These are phyloP conservation scores for Acrobasis consociella DNA, from an alignment of 2,888 invertebrate genomes.

Conservation along the genomic window DNA sequence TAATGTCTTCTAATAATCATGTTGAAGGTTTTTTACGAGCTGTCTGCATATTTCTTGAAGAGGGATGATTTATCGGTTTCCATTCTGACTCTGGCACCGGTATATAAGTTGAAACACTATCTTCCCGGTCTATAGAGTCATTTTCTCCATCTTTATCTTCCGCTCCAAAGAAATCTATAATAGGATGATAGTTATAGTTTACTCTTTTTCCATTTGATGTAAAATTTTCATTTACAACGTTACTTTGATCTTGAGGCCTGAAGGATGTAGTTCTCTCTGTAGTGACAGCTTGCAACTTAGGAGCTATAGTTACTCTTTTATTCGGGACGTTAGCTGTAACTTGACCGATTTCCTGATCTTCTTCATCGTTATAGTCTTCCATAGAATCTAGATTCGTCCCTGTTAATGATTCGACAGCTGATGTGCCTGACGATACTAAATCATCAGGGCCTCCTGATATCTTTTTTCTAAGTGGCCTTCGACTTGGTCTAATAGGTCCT, in stretches of 20 bases:
- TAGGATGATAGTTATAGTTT: slow-evolving; percentile 92
- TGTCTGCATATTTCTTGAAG: slow-evolving; percentile 51
- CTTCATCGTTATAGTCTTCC: slow-evolving; percentile 65
- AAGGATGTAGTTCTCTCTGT: slow-evolving; percentile 50
- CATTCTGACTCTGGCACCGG: slow-evolving; percentile 69
- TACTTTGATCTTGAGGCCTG: slow-evolving; percentile 44
- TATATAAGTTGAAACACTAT: slow-evolving; percentile 51
- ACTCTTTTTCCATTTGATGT: slow-evolving; percentile 78
- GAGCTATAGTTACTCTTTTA: slow-evolving; percentile 61
- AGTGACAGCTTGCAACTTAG: slow-evolving; percentile 61
- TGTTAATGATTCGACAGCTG: slow-evolving; percentile 61
- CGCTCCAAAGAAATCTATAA: slow-evolving; percentile 89
- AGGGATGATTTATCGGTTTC: slow-evolving; percentile 72
- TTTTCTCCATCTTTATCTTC: slow-evolving; percentile 56
- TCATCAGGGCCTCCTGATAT: slow-evolving; percentile 68
- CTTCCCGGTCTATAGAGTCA: slow-evolving; percentile 70
- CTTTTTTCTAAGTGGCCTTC: slow-evolving; percentile 74
- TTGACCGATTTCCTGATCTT: slow-evolving; percentile 57
- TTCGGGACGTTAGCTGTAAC: slow-evolving; percentile 42
- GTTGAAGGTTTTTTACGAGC: slow-evolving; percentile 44
- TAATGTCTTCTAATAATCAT: background rate
- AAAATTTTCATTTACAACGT: slow-evolving; percentile 46
- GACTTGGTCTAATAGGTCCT: slow-evolving; percentile 61
- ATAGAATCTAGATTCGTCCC: slow-evolving; percentile 53
- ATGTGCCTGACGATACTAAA: slow-evolving; percentile 68